Base-by-base conservation (phyloP, 2,797 vertebrate genomes). In the Hippoglossus hippoglossus region DNA sequence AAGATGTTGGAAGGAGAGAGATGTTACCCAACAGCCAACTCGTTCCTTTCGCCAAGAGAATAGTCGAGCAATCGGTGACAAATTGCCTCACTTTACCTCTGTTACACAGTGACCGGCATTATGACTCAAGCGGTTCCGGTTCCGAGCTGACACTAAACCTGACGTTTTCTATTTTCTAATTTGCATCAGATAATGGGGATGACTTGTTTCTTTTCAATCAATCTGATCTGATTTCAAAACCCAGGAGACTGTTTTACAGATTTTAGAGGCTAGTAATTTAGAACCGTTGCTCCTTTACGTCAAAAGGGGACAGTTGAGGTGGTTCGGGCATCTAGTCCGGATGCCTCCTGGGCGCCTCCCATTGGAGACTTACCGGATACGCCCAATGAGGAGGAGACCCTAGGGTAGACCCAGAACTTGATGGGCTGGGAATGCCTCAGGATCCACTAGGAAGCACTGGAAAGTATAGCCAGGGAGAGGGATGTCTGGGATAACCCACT, bases 61-160 rank as follows among this genome's bases (percentile, higher is more conserved):
- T 71, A 83, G 9, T 82, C 28, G 70, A 65, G 82, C 74, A 77
- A 79, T 82, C 44, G 22, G 75, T 22, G 59, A 85, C 83, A 86
- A 83, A 90, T 89, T 81, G 77, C 68, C 62, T 73, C 54, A 76
- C 73, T 85, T 87, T 86, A 77, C 78, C 65, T 81, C 61, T 53
- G 60, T 28, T 82, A 58, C 74, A 83, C 77, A 67, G 77, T 77
- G 50, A 77, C 56, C 63, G 71, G 82, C 86, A 82, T 9, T 62
- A 67, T 63, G 70, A 77, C 61, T 80, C 53, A 65, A 69, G 69
- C 67, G 71, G 67, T 67, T 28, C 31, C 65, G 62, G 51, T 74
- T 85, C 54, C 58, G 12, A 77, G 34, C 54, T 66, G 75, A 31
- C 22, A 51, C 60, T 73, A 57, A 84, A 77, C 50, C 60, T 76